These are phyloP conservation scores for Aythya baeri DNA, from an alignment of 2,113 vertebrate species.

Conservation along the genomic window DNA sequence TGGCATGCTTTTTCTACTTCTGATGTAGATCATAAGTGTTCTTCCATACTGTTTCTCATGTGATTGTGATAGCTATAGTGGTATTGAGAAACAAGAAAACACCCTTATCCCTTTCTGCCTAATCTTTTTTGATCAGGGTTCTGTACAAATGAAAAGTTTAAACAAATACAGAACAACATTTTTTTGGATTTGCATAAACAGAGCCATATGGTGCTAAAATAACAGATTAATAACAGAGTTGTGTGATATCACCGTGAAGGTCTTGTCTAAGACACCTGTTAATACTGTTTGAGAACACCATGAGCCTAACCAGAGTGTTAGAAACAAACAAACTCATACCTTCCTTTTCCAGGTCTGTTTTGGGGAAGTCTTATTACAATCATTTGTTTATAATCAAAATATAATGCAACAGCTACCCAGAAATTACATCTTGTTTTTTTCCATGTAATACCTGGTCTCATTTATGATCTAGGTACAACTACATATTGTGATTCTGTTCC, in stretches of 20 bases:
- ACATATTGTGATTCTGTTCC: not conserved
- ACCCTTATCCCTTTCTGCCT: not conserved
- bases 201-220: not conserved
- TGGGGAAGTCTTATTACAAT: not conserved
- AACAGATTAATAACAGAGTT: not conserved
- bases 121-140: not conserved
- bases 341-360: not conserved
- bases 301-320: not conserved
- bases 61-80: not conserved
- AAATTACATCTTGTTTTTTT: not conserved
- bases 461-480: not conserved
- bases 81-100: not conserved
- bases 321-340: rapidly evolving
- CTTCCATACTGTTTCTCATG: not conserved
- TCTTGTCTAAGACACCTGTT: not conserved
- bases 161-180: not conserved
- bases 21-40: not conserved
- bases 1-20: not conserved
- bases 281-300: not conserved
- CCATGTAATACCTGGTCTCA: not conserved
- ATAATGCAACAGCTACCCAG: not conserved
- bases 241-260: not conserved
- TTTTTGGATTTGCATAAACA: not conserved
- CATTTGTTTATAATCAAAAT: not conserved
- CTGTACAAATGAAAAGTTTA: not conserved